Base-by-base conservation (phyloP, 2,888 invertebrate genomes). In the Drosophila yooni region DNA sequence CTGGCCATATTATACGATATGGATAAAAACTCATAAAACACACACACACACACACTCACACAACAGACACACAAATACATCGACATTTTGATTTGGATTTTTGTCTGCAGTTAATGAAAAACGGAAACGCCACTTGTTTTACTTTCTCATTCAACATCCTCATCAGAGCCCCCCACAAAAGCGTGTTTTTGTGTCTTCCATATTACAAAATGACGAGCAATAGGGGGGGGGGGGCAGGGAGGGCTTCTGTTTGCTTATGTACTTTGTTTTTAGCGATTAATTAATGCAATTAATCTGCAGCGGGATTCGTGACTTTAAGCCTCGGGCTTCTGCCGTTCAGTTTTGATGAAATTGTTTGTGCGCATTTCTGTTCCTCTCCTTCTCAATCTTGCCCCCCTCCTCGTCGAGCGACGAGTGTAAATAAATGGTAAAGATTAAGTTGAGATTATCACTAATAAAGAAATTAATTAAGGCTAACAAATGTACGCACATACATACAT, bases 251-350 rank as follows among this genome's bases (percentile, higher is more conserved):
- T 74, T 79, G 60, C 85, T 81, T 74, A 76, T 86, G 74, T 80
- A 79, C 81, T 84, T 89, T 83, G 80, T 88, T 88, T 81, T 89
- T 76, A 87, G 88, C 90, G 91, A 92, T 92, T 92, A 92, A 93
- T 92, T 92, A 92, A 88, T 87, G 84, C 92, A 92, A 92, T 92
- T 93, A 93, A 92, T 93, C 91, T 91, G 93, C 81, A 88, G 86
- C 89, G 89, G 90, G 84, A 83, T 85, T 73, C 74, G 64, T 76
- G 62, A 52, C 77, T 76, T 54, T 65, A 25, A 21, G 66, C 53
- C 60, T 46, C 40, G 50, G 67, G 53, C 66, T 62, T 60, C 51
- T 71, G 69, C 27, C 70, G 57, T 61, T 46, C 79, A 33, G 60
- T 65, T 80, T 91, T 89, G 89, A 89, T 89, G 79, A 72, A 88